These are phyloP conservation scores for Macrosoma leucophasiata DNA, from an alignment of 2,888 invertebrate species.

Conservation along the genomic window DNA sequence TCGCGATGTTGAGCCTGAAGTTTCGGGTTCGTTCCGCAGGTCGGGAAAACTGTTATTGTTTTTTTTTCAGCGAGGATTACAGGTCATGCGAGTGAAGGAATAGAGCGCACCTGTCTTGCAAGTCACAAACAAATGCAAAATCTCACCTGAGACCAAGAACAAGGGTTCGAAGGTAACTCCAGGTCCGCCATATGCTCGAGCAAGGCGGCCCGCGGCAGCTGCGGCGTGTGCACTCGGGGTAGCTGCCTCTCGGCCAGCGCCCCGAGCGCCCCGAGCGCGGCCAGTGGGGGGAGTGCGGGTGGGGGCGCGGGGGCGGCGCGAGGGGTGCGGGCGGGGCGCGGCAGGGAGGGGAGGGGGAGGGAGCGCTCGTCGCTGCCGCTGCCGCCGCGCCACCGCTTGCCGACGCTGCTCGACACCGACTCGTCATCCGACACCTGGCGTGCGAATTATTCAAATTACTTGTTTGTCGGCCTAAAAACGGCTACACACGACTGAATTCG, in stretches of 20 bases:
- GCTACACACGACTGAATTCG: no score
- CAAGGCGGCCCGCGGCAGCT: conserved; percentile 27
- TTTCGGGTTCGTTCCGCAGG: no score
- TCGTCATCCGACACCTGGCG: conserved; percentile 65
- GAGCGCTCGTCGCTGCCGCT: conserved; percentile 19
- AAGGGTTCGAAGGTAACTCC: conserved; percentile 45
- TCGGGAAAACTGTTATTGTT: no score
- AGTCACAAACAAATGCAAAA: no score
- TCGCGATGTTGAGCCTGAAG: no score
- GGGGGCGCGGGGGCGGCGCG: conserved; percentile 26
- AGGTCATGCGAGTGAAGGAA: no score
- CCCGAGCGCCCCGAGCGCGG: conserved; percentile 50
- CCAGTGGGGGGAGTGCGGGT: conserved; percentile 72
- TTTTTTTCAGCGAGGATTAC: no score
- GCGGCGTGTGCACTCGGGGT: conserved; percentile 13
- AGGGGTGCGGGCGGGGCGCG: conserved; percentile 76
- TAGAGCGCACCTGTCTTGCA: no score
- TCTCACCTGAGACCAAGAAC: conserved; percentile 49
- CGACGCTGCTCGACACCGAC: conserved; percentile 44
- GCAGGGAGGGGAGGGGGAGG: conserved; percentile 56
- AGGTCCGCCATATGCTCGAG: conserved; percentile 41
- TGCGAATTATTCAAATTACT: no score
- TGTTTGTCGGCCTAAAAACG: no score
- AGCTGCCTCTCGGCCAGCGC: conserved; percentile 13
- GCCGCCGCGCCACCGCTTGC: conserved; percentile 46